Evolutionary conservation across 2,113 vertebrate genomes (phyloP).

Genomic region (Oophaga pumilio): DNA sequence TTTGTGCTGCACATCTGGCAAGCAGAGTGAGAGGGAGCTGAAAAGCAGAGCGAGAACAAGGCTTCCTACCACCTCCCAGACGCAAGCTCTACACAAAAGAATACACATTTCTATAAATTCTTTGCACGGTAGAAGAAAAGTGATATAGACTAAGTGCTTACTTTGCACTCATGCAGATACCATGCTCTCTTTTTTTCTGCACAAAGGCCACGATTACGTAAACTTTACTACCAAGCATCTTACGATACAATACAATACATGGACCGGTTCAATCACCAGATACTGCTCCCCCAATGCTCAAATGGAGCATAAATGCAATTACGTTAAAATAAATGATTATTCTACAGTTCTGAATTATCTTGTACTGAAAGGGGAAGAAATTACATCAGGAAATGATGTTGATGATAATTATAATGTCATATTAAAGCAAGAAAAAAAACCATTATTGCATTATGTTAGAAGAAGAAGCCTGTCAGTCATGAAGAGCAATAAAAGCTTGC

Average conservation of each 20-base stretch:
- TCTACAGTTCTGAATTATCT: background rate
- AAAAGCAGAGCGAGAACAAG: background rate
- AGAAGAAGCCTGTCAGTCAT: background rate
- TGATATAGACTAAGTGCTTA: background rate
- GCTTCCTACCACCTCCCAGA: background rate
- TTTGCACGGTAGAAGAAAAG: background rate
- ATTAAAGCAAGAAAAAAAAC: background rate
- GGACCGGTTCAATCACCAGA: background rate
- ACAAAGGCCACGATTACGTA: background rate
- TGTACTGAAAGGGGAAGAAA: background rate
- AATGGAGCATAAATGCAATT: background rate
- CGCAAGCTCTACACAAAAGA: background rate
- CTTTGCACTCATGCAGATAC: background rate
- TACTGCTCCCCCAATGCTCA: background rate
- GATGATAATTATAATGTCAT: background rate
- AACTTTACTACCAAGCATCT: background rate
- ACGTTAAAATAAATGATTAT: background rate
- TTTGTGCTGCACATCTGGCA: constrained; percentile 30
- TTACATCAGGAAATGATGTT: background rate
- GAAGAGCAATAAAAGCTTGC: constrained; percentile 36
- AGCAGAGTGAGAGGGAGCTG: constrained; percentile 9
- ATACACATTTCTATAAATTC: background rate
- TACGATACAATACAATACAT: background rate
- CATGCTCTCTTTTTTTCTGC: background rate
- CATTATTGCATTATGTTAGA: background rate